Percentiles rank a stretch among this genome's conserved stretches.
These are phyloP conservation scores for Drosophila subobscura DNA, from an alignment of 1,140 invertebrate genomes.

Conservation along the genomic window DNA sequence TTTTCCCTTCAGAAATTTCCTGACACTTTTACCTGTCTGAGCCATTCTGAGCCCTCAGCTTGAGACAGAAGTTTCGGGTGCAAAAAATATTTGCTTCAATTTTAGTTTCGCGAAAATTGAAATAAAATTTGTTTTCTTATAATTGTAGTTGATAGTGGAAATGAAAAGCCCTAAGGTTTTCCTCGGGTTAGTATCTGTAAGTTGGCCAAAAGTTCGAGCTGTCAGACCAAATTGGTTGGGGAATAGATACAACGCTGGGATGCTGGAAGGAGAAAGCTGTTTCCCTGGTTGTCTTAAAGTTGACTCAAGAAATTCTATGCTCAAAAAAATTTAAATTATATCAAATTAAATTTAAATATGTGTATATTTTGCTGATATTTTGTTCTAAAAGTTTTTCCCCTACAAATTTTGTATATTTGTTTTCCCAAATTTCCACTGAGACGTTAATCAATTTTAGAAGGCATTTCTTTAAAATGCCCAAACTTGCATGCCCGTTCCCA, in stretches of 20 bases:
- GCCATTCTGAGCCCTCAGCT: conserved; percentile 8
- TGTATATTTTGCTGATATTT: background rate
- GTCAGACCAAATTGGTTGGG: conserved; percentile 38
- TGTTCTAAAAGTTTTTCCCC: conserved; percentile 3
- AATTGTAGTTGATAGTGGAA: conserved; percentile 43
- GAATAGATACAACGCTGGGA: conserved; percentile 5
- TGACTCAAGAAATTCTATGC: background rate
- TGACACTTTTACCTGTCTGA: conserved; percentile 51
- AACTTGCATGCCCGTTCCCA: no score
- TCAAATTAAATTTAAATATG: background rate
- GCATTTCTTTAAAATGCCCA: no score
- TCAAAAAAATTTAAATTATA: no score
- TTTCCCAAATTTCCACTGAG: no score
- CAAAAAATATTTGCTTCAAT: conserved; percentile 67
- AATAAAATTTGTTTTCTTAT: conserved; percentile 53
- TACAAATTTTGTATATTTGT: background rate
- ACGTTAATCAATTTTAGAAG: no score
- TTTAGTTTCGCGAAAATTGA: conserved; percentile 62
- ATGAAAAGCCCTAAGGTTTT: conserved; percentile 49
- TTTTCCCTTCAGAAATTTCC: conserved; percentile 37
- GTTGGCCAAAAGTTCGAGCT: conserved; percentile 22
- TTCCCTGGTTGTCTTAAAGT: conserved; percentile 5
- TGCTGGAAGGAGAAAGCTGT: conserved; percentile 13
- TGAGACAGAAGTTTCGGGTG: conserved; percentile 47
- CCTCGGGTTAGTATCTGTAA: conserved; percentile 6